Conservation (phyloP, 2,888 invertebrate genomes). For the Erannis defoliaria region DNA sequence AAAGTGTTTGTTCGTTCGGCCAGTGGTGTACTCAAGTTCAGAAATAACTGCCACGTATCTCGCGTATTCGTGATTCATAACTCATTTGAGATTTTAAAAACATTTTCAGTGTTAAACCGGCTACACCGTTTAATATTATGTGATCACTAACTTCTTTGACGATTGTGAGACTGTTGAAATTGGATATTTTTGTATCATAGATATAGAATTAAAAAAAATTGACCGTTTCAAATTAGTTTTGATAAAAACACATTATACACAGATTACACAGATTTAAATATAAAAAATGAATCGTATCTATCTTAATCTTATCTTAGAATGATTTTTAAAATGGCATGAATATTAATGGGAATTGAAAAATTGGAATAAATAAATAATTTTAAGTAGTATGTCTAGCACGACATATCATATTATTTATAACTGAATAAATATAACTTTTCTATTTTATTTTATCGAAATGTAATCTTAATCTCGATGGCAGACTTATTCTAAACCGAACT, state of each 20-base stretch:
- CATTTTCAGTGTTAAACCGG: conserved; percentile 49
- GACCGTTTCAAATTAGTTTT: conserved; percentile 19
- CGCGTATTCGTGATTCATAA: conserved; percentile 59
- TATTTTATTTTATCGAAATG: too few relatives aligned
- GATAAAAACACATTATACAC: conserved; percentile 17
- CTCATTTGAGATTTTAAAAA: conserved; percentile 55
- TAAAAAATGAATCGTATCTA: conserved; percentile 24
- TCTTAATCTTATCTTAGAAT: too few relatives aligned
- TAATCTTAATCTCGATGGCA: too few relatives aligned
- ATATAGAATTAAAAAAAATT: conserved; percentile 8
- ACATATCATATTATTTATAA: conserved; percentile 16
- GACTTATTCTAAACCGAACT: too few relatives aligned
- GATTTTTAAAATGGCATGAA: conserved; percentile 27
- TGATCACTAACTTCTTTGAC: conserved; percentile 35
- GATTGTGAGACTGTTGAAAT: conserved; percentile 29
- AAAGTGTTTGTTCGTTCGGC: conserved; percentile 49
- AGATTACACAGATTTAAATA: conserved; percentile 12
- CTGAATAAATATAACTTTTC: too few relatives aligned
- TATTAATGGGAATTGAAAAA: conserved; percentile 31
- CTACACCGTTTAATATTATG: conserved; percentile 52
- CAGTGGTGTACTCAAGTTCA: conserved; percentile 42
- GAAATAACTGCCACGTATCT: conserved; percentile 47
- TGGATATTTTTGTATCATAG: conserved; percentile 27
- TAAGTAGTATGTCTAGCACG: conserved; percentile 12
- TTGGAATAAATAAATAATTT: not conserved